Conservation (phyloP, 2,888 invertebrate genomes). For the Tigriopus californicus region DNA sequence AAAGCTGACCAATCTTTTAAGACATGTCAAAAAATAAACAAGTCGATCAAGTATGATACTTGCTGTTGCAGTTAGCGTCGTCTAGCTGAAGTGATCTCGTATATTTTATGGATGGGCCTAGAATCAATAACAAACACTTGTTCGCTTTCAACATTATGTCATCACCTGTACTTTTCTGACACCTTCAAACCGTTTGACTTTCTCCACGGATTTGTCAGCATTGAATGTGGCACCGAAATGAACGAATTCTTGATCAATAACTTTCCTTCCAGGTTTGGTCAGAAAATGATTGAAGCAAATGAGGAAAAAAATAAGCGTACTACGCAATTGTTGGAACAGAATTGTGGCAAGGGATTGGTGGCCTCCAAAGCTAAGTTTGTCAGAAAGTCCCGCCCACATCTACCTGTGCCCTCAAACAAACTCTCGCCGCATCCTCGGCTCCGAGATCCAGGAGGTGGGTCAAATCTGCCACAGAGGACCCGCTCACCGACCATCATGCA, state of each 20-base stretch:
- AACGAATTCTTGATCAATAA: background rate
- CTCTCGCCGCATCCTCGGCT: background rate
- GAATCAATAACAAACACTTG: too few relatives aligned
- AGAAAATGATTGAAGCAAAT: conserved; percentile 10
- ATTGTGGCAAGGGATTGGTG: background rate
- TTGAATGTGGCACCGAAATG: background rate
- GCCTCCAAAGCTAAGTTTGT: conserved; percentile 2
- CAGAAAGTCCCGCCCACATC: background rate
- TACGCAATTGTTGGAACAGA: background rate
- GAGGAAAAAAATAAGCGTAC: conserved; percentile 13
- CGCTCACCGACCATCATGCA: conserved; percentile 20
- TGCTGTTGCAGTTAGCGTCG: too few relatives aligned
- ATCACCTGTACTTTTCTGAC: too few relatives aligned
- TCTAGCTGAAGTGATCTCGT: too few relatives aligned
- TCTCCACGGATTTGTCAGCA: too few relatives aligned
- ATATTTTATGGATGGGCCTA: too few relatives aligned
- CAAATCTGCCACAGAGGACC: conserved; percentile 22
- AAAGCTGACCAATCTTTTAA: too few relatives aligned
- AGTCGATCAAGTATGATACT: too few relatives aligned
- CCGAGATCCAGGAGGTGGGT: background rate
- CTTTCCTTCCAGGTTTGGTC: conserved; percentile 4
- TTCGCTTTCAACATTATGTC: too few relatives aligned
- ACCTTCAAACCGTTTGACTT: too few relatives aligned
- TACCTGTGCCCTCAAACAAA: background rate
- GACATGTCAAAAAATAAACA: too few relatives aligned